phyloP scores from a whole-genome alignment of 2,888 invertebrate genomes.

The Asteroscopus sphinx region DNA sequence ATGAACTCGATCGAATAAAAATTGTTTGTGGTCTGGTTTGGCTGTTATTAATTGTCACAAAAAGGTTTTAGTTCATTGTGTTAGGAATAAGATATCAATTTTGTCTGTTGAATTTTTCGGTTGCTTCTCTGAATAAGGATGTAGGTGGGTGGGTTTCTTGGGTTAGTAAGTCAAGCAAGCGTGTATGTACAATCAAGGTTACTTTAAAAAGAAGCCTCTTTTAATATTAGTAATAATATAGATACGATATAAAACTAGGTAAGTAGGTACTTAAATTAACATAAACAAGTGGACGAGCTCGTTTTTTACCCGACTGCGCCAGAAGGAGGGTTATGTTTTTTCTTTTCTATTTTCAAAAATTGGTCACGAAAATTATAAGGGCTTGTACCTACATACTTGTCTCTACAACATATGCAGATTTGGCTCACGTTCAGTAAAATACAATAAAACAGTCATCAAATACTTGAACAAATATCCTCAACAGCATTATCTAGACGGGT shows the following conservation, averaged over 20 bases:
- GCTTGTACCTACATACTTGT: background rate
- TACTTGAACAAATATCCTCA: conserved; percentile 58
- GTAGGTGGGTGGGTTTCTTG: background rate
- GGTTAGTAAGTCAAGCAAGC: too few relatives aligned
- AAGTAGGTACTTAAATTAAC: too few relatives aligned
- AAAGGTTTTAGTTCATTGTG: too few relatives aligned
- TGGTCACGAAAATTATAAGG: conserved; percentile 3
- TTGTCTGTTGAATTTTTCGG: too few relatives aligned
- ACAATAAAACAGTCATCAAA: conserved; percentile 59
- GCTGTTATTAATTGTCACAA: conserved; percentile 2
- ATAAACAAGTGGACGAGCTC: too few relatives aligned
- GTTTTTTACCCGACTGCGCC: too few relatives aligned
- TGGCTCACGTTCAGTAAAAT: conserved; percentile 17
- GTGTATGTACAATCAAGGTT: too few relatives aligned
- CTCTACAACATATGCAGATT: conserved; percentile 5
- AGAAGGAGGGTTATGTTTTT: too few relatives aligned
- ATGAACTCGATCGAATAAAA: conserved; percentile 27
- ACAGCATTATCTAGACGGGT: conserved; percentile 59
- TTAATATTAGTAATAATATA: background rate
- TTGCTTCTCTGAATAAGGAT: background rate
- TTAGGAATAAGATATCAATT: too few relatives aligned
- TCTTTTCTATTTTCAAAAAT: too few relatives aligned
- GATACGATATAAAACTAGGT: too few relatives aligned
- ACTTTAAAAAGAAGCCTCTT: too few relatives aligned
- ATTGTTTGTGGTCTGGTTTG: conserved; percentile 14